Percentiles rank a stretch among this genome's conserved stretches.
phyloP scores from a whole-genome alignment of 92 coral and sea anemone genomes.

The Parazoanthus atlanticus region DNA sequence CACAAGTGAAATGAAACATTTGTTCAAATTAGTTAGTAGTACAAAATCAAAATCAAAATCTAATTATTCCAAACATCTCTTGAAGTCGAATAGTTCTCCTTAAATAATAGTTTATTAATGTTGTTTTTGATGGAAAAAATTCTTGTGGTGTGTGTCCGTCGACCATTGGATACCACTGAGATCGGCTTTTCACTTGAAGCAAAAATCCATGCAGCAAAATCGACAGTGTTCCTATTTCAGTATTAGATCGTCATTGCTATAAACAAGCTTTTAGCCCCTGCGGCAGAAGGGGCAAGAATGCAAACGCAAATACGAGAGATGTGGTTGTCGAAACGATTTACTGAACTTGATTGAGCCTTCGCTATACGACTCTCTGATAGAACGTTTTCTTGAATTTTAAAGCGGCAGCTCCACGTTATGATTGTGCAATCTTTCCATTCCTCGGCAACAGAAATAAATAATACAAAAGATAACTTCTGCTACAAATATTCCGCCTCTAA shows the following conservation, averaged over 20 bases:
- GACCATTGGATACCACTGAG: background rate
- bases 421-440: too few species aligned
- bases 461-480: too few species aligned
- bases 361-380: background rate
- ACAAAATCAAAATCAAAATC: background rate
- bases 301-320: background rate
- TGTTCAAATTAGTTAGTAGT: background rate
- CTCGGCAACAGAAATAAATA: too few species aligned
- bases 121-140: background rate
- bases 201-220: background rate
- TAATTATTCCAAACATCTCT: background rate
- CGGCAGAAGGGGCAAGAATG: background rate
- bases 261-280: background rate
- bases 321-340: background rate
- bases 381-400: too few species aligned
- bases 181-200: background rate
- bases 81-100: too few species aligned
- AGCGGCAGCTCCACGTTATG: too few species aligned
- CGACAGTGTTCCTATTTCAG: too few species aligned
- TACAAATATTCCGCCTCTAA: too few species aligned
- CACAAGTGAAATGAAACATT: background rate
- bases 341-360: background rate
- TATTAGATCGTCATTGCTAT: background rate
- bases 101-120: too few species aligned
- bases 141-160: background rate